Evolutionary conservation across 2,888 invertebrate species (phyloP).

Genomic region (Lasioglossum malachurum): DNA sequence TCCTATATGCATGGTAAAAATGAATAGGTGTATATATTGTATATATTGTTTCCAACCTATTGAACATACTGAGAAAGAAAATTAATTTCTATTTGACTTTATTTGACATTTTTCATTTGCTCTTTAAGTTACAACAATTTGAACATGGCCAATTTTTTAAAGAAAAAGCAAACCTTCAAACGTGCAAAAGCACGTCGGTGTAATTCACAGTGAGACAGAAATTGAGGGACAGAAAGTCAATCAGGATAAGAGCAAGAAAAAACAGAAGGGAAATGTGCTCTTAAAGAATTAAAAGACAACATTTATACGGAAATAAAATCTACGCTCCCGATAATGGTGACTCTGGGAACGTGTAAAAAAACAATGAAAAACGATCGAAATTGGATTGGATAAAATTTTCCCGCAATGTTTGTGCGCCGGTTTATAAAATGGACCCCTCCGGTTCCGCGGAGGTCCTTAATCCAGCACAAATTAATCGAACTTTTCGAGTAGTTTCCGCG

Average conservation of each 20-base stretch:
- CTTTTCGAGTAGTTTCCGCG: conserved; percentile 22
- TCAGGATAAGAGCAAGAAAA: background rate
- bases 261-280: background rate
- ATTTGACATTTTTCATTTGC: no score
- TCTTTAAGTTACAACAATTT: no score
- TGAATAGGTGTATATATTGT: background rate
- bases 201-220: no score
- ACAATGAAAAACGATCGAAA: background rate
- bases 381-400: background rate
- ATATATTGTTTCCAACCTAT: no score
- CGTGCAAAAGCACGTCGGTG: no score
- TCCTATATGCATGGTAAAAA: background rate
- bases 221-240: background rate
- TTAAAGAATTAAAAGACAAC: background rate
- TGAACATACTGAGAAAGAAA: no score
- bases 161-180: no score
- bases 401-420: background rate
- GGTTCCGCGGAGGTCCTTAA: background rate
- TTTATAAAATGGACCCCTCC: background rate
- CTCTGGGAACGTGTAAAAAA: background rate
- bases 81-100: no score
- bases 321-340: background rate
- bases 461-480: conserved; percentile 20
- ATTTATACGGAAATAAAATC: background rate
- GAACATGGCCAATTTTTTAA: no score